Conservation (phyloP, 2,797 vertebrate species). For the Echiichthys vipera region DNA sequence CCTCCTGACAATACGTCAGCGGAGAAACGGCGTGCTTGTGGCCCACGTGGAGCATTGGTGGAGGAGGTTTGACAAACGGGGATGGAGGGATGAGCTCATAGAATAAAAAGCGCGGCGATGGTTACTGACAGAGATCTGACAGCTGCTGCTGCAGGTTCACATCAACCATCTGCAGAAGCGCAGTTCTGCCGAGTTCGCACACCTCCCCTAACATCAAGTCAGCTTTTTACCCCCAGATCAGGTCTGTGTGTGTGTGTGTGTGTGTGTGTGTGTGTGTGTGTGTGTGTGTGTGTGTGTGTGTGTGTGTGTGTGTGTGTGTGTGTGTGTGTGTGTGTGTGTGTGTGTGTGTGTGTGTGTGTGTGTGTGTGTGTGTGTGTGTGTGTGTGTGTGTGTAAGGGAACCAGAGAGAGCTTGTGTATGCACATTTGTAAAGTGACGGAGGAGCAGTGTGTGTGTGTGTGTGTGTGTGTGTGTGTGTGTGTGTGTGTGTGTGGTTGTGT, state of each 20-base stretch:
- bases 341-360: too few relatives aligned
- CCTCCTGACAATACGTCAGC: too few relatives aligned
- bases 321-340: conserved; percentile 19
- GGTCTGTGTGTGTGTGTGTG: conserved; percentile 21
- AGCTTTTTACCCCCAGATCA: conserved; percentile 68
- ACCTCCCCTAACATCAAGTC: conserved; percentile 72
- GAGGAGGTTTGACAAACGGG: conserved; percentile 1
- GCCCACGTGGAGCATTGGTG: not conserved
- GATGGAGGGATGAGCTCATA: conserved; percentile 47
- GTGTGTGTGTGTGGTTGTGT: conserved; percentile 27
- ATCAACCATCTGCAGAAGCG: conserved; percentile 62
- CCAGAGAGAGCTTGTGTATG: conserved; percentile 51
- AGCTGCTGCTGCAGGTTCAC: conserved; percentile 74
- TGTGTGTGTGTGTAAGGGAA: conserved; percentile 9
- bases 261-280: conserved; percentile 24
- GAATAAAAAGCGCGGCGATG: conserved; percentile 54
- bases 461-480: conserved; percentile 24
- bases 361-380: too few relatives aligned
- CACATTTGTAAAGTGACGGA: conserved; percentile 61
- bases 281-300: conserved; percentile 25
- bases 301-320: conserved; percentile 13
- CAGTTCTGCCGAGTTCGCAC: conserved; percentile 72
- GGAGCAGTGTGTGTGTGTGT: conserved; percentile 22
- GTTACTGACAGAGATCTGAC: conserved; percentile 74
- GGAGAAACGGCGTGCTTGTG: too few relatives aligned